These are phyloP conservation scores for Perca flavescens DNA, from an alignment of 2,113 vertebrate genomes.

Conservation along the genomic window DNA sequence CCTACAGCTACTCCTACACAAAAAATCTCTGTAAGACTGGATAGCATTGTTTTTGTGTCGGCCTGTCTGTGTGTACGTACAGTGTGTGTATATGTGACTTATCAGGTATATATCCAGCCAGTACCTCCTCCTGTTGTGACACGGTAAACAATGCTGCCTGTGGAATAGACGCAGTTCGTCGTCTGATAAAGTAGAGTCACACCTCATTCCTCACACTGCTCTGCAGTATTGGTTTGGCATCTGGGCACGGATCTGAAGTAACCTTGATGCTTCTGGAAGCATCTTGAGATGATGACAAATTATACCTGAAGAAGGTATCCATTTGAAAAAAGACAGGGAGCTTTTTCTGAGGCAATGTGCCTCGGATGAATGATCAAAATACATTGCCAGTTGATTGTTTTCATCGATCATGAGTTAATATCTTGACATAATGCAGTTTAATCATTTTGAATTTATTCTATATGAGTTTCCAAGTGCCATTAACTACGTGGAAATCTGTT, in stretches of 20 bases:
- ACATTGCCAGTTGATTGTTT: neutral
- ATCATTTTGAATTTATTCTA: neutral
- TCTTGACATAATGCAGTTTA: neutral
- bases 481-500: neutral
- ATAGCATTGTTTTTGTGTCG: neutral
- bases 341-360: neutral
- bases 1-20: neutral
- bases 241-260: conserved; percentile 4
- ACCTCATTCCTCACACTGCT: neutral
- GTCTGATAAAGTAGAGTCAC: conserved; percentile 1
- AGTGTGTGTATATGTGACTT: neutral
- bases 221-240: neutral
- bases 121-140: neutral
- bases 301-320: neutral
- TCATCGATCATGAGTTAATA: conserved; percentile 18
- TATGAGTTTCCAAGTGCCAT: neutral
- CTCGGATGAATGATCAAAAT: neutral
- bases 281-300: conserved; percentile 7
- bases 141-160: neutral
- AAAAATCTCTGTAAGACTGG: neutral
- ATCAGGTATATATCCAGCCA: neutral
- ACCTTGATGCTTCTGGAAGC: conserved; percentile 15
- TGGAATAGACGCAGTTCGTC: neutral
- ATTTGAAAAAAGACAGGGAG: neutral
- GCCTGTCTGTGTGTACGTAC: neutral